Evolutionary conservation across 2,797 vertebrate species (phyloP), one percentile per base, ranked within the genome.

Genomic region (Psittacula echo): DNA sequence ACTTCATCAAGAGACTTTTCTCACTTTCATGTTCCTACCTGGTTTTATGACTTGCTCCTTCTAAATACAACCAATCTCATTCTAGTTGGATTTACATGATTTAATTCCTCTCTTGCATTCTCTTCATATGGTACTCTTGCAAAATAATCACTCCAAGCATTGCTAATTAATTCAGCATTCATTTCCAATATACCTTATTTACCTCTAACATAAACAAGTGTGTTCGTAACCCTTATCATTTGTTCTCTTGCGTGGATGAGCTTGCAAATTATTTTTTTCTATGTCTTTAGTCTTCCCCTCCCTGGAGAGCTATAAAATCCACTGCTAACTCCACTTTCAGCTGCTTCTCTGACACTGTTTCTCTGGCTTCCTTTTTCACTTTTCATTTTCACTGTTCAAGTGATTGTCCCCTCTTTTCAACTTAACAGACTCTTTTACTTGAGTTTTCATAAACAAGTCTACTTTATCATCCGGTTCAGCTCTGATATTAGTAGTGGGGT

Each of bases 161-260:
- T 86, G 70, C 53, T 95, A 93, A 94, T 91, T 93, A 94, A 92
- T 91, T 91, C 70, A 65, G 30, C 62, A 81, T 93, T 93, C 11
- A 50, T 88, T 95, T 95, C 73, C 50, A 91, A 39, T 68, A 81
- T 29, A 68, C 62, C 42, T 91, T 87, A 81, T 86, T 96, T 93
- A 86, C 85, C 18, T 93, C 66, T 72, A 86, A 78, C n/a, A 60
- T 54, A 66, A 84, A 34, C 45, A 51, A 85, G 16, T 11, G 4
- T 81, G 39, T 84, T 84, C 3, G 1, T 24, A 61, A 56, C 26
- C 58, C 48, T 84, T 91, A 44, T 42, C 45, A 37, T 88, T 87
- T 93, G 26, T 84, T 91, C 50, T 78, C 42, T 41, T 86, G 50
- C 34, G 62, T 86, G 37, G 13, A 84, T 66, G 15, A 78, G 62